These are phyloP conservation scores for Standfussiana lucernea DNA, from an alignment of 2,888 invertebrate species.

Conservation along the genomic window DNA sequence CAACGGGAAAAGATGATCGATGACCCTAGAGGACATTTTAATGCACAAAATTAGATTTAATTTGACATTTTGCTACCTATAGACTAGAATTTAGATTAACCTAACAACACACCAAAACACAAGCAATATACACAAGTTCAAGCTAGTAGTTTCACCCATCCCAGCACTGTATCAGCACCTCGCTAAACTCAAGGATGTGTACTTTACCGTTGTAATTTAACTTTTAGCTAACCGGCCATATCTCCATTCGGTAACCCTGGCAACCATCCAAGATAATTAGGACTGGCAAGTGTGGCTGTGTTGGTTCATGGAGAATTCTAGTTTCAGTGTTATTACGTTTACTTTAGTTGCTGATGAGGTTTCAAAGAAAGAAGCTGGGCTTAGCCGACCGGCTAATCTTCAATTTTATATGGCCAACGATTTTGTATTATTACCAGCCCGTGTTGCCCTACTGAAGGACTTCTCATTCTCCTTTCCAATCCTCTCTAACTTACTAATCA, in stretches of 20 bases:
- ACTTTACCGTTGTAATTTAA: constrained; percentile 56
- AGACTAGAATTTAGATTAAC: neutral
- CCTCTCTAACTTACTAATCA: neutral
- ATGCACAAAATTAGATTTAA: neutral
- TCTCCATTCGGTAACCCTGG: constrained; percentile 58
- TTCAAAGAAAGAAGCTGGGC: neutral
- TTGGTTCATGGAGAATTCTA: constrained; percentile 37
- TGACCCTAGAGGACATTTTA: neutral
- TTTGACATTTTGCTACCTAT: neutral
- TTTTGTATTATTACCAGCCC: neutral
- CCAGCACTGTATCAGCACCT: constrained; percentile 23
- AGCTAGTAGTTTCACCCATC: neutral
- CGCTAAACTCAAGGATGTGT: constrained; percentile 30
- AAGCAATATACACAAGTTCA: constrained; percentile 2
- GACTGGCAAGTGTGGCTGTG: constrained; percentile 53
- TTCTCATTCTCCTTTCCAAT: neutral
- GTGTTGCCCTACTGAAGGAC: neutral
- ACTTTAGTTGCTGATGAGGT: constrained; percentile 2
- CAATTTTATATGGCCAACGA: neutral
- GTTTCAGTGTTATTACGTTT: constrained; percentile 35
- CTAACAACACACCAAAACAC: neutral
- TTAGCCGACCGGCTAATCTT: neutral
- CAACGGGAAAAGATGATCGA: neutral
- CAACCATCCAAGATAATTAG: constrained; percentile 66
- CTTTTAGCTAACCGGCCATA: constrained; percentile 58